Evolutionary conservation across 1,140 invertebrate species (phyloP), one percentile per base, ranked within the genome.

Genomic region (Diorhabda sublineata): DNA sequence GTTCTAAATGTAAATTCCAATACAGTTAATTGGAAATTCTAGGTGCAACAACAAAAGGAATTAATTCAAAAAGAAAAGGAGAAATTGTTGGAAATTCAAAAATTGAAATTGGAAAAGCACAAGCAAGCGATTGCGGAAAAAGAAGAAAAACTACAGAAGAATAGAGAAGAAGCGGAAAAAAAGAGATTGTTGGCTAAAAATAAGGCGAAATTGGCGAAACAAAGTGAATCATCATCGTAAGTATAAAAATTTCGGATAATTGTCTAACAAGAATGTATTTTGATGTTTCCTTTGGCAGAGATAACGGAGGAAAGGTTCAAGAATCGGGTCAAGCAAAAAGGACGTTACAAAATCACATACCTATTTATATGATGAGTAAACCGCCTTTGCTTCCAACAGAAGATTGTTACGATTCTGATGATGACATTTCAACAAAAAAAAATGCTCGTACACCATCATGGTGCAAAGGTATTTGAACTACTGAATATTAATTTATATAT

Each of bases 11-110:
- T 26, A 0, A 26, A 26, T 26, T 26, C 26, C 26, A 26, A 26
- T 26, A 26, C 26, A 26, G 26, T 26, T 26, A 26, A 26, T 26
- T 26, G 0, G 26, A 26, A 26, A 26, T 26, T 26, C 41, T 52
- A 64, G 68, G 87, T 84, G 6, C 85, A 83, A 65, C 80, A 85
- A 68, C 82, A 83, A n/a, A 82, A 86, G 7, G 85, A 87, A 69
- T 82, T 81, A 2, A 83, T 85, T 64, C 86, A 88, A 63, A 84
- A 78, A 74, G 86, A 84, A 82, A 73, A 77, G 56, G 78, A 74
- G 80, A 85, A 78, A 75, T 85, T 84, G 78, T 76, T 85, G 67
- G 85, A 85, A 58, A 83, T 86, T 70, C 85, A 87, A 74, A 83
- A 58, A 9, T 41, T 26, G 5, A 70, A 70, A 63, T 85, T 84